Percentiles rank a stretch among this genome's conserved stretches.
Evolutionary conservation across 2,888 invertebrate genomes (phyloP).

Genomic region (Amorpha juglandis): DNA sequence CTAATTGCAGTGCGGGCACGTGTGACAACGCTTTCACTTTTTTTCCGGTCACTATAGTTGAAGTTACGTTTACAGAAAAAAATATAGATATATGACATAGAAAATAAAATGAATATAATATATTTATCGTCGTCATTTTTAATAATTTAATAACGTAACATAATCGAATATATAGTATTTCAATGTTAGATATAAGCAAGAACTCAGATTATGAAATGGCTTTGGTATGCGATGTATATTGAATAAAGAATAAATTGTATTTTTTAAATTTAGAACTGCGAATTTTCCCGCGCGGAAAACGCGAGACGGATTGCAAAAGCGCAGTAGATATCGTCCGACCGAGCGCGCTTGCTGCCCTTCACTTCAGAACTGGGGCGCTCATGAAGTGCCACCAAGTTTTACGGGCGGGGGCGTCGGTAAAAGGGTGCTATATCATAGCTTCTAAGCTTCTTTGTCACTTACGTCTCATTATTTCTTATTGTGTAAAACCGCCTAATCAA

Average conservation of each 20-base stretch:
- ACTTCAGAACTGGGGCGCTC: constrained; percentile 57
- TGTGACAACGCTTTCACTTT: constrained; percentile 24
- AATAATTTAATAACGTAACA: not conserved
- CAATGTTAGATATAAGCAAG: not conserved
- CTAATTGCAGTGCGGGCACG: constrained; percentile 34
- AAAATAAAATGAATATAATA: not conserved
- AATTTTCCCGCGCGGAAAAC: constrained; percentile 35
- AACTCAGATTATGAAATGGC: not conserved
- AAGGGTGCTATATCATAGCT: constrained; percentile 19
- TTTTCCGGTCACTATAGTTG: constrained; percentile 17
- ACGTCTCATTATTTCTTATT: not conserved
- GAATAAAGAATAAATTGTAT: not conserved
- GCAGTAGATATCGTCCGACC: constrained; percentile 37
- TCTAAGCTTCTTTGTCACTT: not conserved
- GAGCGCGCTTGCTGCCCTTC: constrained; percentile 57
- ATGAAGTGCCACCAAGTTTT: constrained; percentile 43
- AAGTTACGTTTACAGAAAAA: constrained; percentile 9
- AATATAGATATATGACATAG: not conserved
- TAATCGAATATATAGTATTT: not conserved
- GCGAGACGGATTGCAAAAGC: constrained; percentile 32
- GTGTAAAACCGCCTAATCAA: no score
- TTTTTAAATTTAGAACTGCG: constrained; percentile 28
- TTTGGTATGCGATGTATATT: not conserved
- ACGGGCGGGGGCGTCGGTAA: constrained; percentile 12
- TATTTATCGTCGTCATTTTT: constrained; percentile 15